phyloP scores from a whole-genome alignment of 2,113 vertebrate genomes.

The Egretta garzetta region DNA sequence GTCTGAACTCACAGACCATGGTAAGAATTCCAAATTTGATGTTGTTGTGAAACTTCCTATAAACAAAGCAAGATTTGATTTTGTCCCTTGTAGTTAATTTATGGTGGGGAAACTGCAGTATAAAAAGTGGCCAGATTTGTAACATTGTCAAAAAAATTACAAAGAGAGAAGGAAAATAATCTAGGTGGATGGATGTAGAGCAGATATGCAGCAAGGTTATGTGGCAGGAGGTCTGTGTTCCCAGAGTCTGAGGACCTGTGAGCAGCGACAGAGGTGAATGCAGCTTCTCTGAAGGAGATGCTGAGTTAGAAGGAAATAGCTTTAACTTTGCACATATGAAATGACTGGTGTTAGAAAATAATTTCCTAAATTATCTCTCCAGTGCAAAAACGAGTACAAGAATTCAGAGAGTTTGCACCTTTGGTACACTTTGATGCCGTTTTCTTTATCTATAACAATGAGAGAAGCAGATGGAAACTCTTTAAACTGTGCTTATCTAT shows the following conservation, averaged over 20 bases:
- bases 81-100: background rate
- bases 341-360: background rate
- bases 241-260: background rate
- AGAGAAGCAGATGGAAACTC: background rate
- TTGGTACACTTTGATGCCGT: background rate
- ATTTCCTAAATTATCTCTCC: background rate
- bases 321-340: background rate
- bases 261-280: background rate
- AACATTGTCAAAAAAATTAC: background rate
- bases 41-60: background rate
- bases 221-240: background rate
- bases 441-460: background rate
- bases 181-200: background rate
- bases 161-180: background rate
- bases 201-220: background rate
- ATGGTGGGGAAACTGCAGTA: background rate
- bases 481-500: background rate
- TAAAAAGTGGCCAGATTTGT: background rate
- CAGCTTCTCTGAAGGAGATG: background rate
- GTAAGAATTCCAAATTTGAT: slow-evolving; percentile 62
- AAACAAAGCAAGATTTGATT: background rate
- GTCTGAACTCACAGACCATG: slow-evolving; percentile 36
- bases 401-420: background rate
- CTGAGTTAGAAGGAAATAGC: background rate
- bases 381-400: background rate